Percentiles rank a stretch among this genome's conserved stretches.
phyloP scores from a whole-genome alignment of 2,113 vertebrate genomes.

The Hipposideros armiger region DNA sequence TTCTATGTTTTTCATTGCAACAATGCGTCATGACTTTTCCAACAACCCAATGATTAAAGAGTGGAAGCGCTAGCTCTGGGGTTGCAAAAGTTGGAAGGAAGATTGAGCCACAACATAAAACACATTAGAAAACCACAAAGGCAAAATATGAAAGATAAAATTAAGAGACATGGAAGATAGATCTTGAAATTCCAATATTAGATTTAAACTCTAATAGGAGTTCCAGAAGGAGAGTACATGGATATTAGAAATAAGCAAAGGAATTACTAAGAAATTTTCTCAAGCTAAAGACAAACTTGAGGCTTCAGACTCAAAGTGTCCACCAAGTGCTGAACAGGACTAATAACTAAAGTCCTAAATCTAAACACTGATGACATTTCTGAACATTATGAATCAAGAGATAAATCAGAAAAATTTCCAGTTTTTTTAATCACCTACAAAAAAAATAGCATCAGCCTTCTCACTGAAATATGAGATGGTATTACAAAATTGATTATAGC shows the following conservation, averaged over 20 bases:
- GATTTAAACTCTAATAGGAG: not conserved
- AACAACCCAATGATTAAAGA: not conserved
- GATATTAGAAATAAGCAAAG: not conserved
- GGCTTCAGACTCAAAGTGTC: not conserved
- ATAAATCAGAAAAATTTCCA: not conserved
- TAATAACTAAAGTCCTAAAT: not conserved
- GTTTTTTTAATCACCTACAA: not conserved
- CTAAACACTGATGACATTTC: not conserved
- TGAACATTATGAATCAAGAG: conserved; percentile 3
- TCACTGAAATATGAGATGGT: conserved; percentile 2
- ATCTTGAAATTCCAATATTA: not conserved
- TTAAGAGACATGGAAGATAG: not conserved
- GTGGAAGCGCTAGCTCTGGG: not conserved
- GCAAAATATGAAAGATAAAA: not conserved
- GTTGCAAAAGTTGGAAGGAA: not conserved
- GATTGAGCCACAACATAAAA: not conserved
- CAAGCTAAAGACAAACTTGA: not conserved
- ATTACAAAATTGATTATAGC: not conserved
- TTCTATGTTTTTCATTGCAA: no score
- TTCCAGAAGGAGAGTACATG: not conserved
- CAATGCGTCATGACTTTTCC: no score
- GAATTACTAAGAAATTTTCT: not conserved
- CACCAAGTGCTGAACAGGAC: not conserved
- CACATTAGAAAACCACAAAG: not conserved
- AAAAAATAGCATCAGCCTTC: not conserved